Conservation (phyloP, 2,888 invertebrate genomes). For the Catocala sponsa region DNA sequence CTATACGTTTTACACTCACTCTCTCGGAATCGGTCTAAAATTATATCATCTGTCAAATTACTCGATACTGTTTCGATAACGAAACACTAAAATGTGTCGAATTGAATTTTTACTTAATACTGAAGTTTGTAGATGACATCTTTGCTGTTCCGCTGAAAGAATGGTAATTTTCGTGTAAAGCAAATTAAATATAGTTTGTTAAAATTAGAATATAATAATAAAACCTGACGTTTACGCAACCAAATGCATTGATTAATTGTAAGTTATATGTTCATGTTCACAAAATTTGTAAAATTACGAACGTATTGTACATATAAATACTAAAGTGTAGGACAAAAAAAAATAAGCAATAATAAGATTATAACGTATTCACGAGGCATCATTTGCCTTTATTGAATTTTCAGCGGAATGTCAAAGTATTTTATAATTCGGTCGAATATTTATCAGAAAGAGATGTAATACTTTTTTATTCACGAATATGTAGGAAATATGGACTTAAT, state of each 20-base stretch:
- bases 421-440: slow-evolving; percentile 26
- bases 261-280: slow-evolving; percentile 19
- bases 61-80: slow-evolving; percentile 21
- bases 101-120: slow-evolving; percentile 33
- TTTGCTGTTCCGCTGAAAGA: slow-evolving; percentile 46
- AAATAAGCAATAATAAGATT: slow-evolving; percentile 46
- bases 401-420: slow-evolving; percentile 39
- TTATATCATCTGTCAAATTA: slow-evolving; percentile 26
- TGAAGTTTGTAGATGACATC: slow-evolving; percentile 33
- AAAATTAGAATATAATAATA: slow-evolving; percentile 11
- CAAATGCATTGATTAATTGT: slow-evolving; percentile 12
- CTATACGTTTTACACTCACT: slow-evolving; percentile 4
- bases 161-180: slow-evolving; percentile 14
- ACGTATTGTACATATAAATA: slow-evolving; percentile 17
- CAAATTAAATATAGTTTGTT: slow-evolving; percentile 25
- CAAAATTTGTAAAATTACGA: slow-evolving; percentile 6
- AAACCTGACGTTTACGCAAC: slow-evolving; percentile 6
- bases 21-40: slow-evolving; percentile 44
- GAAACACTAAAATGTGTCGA: slow-evolving; percentile 27
- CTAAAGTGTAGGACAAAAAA: slow-evolving; percentile 22
- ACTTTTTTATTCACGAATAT: slow-evolving; percentile 19
- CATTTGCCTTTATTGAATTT: slow-evolving; percentile 21
- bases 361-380: slow-evolving; percentile 17
- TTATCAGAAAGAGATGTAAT: slow-evolving; percentile 9
- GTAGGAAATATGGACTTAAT: slow-evolving; percentile 4